Evolutionary conservation across 2,888 invertebrate genomes (phyloP).

Genomic region (Limnephilus marmoratus): DNA sequence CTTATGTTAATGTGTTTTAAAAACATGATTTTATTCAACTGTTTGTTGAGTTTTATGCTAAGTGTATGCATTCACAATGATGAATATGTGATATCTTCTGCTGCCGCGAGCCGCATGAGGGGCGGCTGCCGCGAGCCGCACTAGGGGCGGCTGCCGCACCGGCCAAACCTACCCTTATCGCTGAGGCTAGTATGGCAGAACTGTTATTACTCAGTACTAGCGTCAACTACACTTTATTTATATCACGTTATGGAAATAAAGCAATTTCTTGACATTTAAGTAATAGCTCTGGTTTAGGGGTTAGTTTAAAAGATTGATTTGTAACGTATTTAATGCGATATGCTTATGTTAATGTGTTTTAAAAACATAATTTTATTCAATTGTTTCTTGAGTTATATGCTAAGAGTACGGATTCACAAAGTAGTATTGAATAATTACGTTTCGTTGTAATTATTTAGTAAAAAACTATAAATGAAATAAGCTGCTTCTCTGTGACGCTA

Average conservation of each 20-base stretch:
- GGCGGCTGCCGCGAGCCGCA: too few relatives aligned
- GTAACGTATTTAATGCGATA: neutral
- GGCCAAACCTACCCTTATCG: conserved; percentile 19
- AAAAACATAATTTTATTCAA: neutral
- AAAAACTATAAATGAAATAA: conserved; percentile 22
- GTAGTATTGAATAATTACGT: neutral
- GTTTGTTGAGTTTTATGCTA: neutral
- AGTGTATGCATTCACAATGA: too few relatives aligned
- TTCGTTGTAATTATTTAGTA: neutral
- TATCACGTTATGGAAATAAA: neutral
- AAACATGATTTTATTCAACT: neutral
- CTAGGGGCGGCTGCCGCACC: conserved; percentile 45
- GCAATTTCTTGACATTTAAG: neutral
- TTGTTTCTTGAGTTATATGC: neutral
- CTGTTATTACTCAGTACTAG: neutral
- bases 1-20: neutral
- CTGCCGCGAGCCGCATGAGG: too few relatives aligned
- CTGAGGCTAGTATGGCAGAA: neutral
- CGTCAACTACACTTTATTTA: neutral
- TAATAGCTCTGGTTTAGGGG: neutral
- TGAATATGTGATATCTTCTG: too few relatives aligned
- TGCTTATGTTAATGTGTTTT: too few relatives aligned
- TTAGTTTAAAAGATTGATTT: neutral
- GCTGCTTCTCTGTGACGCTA: conserved; percentile 64
- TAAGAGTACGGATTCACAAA: neutral